Evolutionary conservation across 1,140 invertebrate genomes (phyloP).

Genomic region (Polypedilum pembai): DNA sequence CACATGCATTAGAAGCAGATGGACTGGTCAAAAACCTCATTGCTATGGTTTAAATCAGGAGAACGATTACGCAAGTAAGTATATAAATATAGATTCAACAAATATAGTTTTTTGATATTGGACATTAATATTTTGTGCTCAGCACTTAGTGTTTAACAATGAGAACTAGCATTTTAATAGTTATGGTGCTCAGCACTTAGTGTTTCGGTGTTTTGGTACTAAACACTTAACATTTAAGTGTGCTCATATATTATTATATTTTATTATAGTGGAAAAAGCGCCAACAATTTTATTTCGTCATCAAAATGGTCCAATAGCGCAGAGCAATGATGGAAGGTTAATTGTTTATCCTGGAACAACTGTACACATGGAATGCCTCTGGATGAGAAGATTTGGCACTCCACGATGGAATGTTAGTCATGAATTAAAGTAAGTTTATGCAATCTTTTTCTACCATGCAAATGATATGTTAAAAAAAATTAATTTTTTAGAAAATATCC

Average conservation of each 20-base stretch:
- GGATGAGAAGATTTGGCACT: conserved; percentile 73
- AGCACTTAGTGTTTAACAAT: too few species aligned
- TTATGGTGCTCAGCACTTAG: neutral
- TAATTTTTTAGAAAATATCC: conserved; percentile 56
- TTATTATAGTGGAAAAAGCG: conserved; percentile 69
- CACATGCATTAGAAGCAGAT: conserved; percentile 64
- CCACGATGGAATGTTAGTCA: conserved; percentile 76
- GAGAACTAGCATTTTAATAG: too few species aligned
- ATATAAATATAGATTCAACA: too few species aligned
- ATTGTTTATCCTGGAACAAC: conserved; percentile 78
- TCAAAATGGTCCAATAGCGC: conserved; percentile 71
- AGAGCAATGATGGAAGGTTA: conserved; percentile 75
- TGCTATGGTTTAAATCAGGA: conserved; percentile 77
- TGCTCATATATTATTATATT: neutral
- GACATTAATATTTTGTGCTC: too few species aligned
- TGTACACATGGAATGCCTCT: conserved; percentile 78
- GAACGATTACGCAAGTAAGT: conserved; percentile 73
- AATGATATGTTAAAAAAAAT: neutral
- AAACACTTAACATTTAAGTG: too few species aligned
- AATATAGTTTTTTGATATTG: too few species aligned
- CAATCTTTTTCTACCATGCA: neutral
- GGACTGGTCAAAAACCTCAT: conserved; percentile 66
- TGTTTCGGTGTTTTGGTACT: too few species aligned
- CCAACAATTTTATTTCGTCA: conserved; percentile 77
- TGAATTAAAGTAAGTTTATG: conserved; percentile 49